phyloP scores from a whole-genome alignment of 2,888 invertebrate species.

The Aspidiotus rigidus region DNA sequence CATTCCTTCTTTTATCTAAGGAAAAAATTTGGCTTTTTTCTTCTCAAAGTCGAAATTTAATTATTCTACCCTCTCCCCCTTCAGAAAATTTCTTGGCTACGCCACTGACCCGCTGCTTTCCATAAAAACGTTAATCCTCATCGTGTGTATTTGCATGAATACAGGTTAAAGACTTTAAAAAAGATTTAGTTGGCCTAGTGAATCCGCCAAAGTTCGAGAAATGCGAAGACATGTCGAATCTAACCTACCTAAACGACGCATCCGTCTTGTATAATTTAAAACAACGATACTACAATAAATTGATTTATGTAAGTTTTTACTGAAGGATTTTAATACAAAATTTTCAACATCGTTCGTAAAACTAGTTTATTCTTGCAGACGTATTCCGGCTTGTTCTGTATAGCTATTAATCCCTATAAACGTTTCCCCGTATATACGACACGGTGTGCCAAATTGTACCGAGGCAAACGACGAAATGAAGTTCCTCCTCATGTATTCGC shows the following conservation, averaged over 20 bases:
- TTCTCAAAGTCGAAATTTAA: too few species aligned
- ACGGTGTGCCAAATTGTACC: conserved; percentile 93
- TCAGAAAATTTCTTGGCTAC: too few species aligned
- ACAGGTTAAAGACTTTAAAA: conserved; percentile 89
- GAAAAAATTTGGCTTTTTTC: too few species aligned
- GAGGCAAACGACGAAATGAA: conserved; percentile 98
- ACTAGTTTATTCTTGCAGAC: conserved; percentile 56
- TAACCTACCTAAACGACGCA: conserved; percentile 98
- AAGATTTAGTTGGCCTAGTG: conserved; percentile 89
- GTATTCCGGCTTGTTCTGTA: conserved; percentile 99
- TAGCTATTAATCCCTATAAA: conserved; percentile 99
- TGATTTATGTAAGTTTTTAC: conserved; percentile 88
- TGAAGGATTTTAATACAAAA: not conserved
- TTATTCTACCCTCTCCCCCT: too few species aligned
- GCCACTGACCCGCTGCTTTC: too few species aligned
- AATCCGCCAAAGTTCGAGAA: conserved; percentile 99
- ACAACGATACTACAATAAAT: conserved; percentile 92
- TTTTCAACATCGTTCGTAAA: not conserved
- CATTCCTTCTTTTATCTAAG: too few species aligned
- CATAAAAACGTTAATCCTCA: not conserved
- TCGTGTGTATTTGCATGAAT: conserved; percentile 18
- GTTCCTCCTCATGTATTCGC: conserved; percentile 99
- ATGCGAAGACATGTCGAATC: conserved; percentile 96
- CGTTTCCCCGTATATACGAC: conserved; percentile 97
- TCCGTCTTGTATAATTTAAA: conserved; percentile 97